Evolutionary conservation across 2,888 invertebrate genomes (phyloP).

Genomic region (Spilarctia lutea): DNA sequence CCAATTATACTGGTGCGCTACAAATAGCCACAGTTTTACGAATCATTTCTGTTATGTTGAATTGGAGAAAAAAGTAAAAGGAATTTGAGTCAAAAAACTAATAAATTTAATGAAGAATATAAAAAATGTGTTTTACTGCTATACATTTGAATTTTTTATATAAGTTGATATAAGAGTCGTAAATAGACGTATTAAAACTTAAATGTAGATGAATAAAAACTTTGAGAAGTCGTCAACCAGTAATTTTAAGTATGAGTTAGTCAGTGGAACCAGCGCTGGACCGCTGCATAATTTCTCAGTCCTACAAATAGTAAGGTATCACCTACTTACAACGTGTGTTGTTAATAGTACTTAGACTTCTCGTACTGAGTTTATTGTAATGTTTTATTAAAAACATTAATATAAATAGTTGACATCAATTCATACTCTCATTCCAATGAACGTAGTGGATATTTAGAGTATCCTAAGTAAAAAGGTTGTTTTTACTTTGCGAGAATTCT

Average conservation of each 20-base stretch:
- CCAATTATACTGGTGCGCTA: slow-evolving; percentile 61
- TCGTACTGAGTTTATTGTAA: not conserved
- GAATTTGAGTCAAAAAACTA: slow-evolving; percentile 26
- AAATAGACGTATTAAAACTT: not conserved
- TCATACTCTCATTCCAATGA: not conserved
- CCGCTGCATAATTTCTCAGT: too few relatives aligned
- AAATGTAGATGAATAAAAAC: not conserved
- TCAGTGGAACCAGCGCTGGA: not conserved
- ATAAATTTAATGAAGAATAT: slow-evolving; percentile 33
- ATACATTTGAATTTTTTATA: not conserved
- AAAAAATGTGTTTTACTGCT: slow-evolving; percentile 15
- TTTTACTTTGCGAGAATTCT: not conserved
- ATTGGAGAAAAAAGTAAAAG: slow-evolving; percentile 3
- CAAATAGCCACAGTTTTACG: slow-evolving; percentile 61
- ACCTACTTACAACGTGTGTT: not conserved
- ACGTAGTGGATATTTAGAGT: not conserved
- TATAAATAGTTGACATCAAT: not conserved
- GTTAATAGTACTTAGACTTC: not conserved
- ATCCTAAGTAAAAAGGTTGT: not conserved
- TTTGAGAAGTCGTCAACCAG: not conserved
- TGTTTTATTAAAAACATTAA: not conserved
- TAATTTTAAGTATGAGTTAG: not conserved
- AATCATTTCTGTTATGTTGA: slow-evolving; percentile 50
- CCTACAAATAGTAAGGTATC: not conserved
- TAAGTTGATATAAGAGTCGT: not conserved